Conservation (phyloP, 2,797 vertebrate species). For the Adelosebastes latens region DNA sequence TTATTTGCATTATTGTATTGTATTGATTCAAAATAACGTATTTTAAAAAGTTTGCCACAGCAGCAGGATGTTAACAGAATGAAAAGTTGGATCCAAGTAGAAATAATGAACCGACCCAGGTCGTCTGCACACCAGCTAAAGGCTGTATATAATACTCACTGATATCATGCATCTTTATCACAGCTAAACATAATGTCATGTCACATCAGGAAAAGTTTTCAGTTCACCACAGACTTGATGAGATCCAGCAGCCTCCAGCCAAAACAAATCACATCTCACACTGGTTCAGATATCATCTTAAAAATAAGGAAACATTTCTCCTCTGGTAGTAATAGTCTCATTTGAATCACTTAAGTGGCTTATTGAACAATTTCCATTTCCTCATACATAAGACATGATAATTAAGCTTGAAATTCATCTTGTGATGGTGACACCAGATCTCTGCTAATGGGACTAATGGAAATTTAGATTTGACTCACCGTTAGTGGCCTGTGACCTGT, state of each 20-base stretch:
- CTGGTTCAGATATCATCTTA: neutral
- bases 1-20: no score
- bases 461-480: neutral
- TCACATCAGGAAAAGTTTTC: constrained; percentile 23
- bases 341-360: neutral
- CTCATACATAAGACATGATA: neutral
- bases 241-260: constrained; percentile 36
- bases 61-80: no score
- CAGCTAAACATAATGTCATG: constrained; percentile 15
- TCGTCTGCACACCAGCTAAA: neutral
- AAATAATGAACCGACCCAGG: neutral
- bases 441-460: neutral
- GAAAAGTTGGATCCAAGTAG: no score
- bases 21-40: no score
- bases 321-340: neutral
- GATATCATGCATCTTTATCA: constrained; percentile 24
- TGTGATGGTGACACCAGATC: neutral
- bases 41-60: no score
- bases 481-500: neutral
- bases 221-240: constrained; percentile 11
- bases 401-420: neutral
- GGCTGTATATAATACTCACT: neutral
- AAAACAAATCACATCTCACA: constrained; percentile 39
- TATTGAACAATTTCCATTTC: neutral
- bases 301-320: neutral